Conservation (phyloP, 2,797 vertebrate genomes). For the Rhabdophis nuchalis region DNA sequence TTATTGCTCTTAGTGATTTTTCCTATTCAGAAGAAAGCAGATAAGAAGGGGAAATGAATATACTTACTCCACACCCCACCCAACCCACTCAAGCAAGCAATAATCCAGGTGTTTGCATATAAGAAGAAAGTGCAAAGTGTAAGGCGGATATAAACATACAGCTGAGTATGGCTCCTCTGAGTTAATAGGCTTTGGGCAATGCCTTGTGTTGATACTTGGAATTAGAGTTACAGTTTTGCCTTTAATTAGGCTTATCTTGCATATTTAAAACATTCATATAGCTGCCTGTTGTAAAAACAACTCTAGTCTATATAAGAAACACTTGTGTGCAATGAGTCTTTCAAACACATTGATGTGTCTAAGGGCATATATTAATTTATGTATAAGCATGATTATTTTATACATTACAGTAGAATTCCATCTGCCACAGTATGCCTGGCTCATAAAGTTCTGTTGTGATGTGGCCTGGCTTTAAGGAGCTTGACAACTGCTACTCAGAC, state of each 20-base stretch:
- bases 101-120: neutral
- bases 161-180: neutral
- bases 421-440: neutral
- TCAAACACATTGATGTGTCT: neutral
- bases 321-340: neutral
- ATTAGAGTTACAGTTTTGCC: neutral
- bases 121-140: neutral
- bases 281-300: neutral
- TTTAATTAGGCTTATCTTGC: neutral
- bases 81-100: neutral
- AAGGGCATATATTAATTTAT: neutral
- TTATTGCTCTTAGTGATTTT: neutral
- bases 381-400: neutral
- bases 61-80: neutral
- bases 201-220: neutral
- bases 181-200: neutral
- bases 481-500: neutral
- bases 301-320: neutral
- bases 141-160: neutral
- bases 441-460: neutral
- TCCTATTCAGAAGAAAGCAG: neutral
- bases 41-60: neutral
- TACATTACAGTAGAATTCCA: neutral
- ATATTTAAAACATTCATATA: neutral
- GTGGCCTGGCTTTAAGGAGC: neutral